Conservation (phyloP, 2,888 invertebrate genomes). For the Osmoderma eremita region DNA sequence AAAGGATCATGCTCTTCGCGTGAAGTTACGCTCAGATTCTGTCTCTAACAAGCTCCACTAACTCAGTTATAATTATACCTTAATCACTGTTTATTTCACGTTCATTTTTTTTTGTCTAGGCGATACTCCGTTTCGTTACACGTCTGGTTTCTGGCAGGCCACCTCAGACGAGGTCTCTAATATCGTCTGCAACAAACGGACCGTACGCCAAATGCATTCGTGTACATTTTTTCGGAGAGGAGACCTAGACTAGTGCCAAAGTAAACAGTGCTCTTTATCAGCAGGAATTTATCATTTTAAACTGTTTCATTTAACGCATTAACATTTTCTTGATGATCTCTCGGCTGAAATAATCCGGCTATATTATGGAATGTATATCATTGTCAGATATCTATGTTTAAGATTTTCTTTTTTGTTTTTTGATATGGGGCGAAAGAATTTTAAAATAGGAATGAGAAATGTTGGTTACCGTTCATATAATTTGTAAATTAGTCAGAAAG, state of each 20-base stretch:
- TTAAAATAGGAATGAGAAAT: no score
- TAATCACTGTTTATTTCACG: slow-evolving; percentile 9
- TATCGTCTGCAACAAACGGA: slow-evolving; percentile 29
- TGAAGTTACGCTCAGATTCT: slow-evolving; percentile 49
- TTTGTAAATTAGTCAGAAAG: no score
- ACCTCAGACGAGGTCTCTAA: slow-evolving; percentile 10
- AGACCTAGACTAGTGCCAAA: slow-evolving; percentile 15
- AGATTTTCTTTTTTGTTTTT: no score
- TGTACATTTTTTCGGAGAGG: slow-evolving; percentile 6
- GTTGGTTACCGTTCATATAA: no score
- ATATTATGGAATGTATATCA: no score
- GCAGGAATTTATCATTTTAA: slow-evolving; percentile 17
- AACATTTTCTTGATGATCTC: no score
- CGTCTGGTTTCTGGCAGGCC: slow-evolving; percentile 3
- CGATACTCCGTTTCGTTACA: slow-evolving; percentile 8
- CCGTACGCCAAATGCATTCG: slow-evolving; percentile 17
- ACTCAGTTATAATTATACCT: slow-evolving; percentile 49
- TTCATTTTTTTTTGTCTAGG: slow-evolving; percentile 5
- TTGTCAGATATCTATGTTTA: no score
- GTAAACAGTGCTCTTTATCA: slow-evolving; percentile 26
- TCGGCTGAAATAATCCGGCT: no score
- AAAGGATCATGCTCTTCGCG: slow-evolving; percentile 4
- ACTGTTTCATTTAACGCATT: slow-evolving; percentile 8
- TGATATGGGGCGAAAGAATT: no score
- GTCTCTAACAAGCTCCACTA: slow-evolving; percentile 51